Evolutionary conservation across 1,140 invertebrate genomes (phyloP), one percentile per base, ranked within the genome.

Genomic region (Drosophila kepulauana): DNA sequence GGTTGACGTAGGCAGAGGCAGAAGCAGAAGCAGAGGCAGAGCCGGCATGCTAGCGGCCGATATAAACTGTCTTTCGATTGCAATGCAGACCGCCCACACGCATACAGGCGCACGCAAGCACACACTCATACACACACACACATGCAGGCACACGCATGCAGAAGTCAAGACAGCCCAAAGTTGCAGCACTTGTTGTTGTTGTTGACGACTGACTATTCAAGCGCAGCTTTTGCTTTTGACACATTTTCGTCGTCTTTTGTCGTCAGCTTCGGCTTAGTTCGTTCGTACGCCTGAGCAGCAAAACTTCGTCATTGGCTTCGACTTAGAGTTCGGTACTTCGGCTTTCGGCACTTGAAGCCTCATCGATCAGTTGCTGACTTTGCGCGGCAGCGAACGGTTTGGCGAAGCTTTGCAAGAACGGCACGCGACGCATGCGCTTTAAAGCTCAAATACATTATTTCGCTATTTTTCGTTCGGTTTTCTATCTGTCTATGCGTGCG

Each of bases 311-410:
- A 35, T 33, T 6, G 33, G 6, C 35, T 49, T 65, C 20, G 73
- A 48, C 62, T 35, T 15, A 1, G 8, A 10, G 25, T 58, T 59
- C 25, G 8, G 3, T 13, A 15, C 45, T 15, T 15, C 45, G 52
- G 52, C 49, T 28, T 25, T 28, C 25, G 51, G 66, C 45, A 45
- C 48, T 64, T 70, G 54, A 41, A 15, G 46, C 64, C 58, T 68
- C 76, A 82, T 87, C 85, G 78, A 85, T 85, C 85, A 85, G 85
- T 88, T 88, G 85, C 78, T 89, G 75, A 72, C 81, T 85, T 77
- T 71, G 57, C 75, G 86, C 85, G 81, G 78, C 86, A 68, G 85
- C 81, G 81, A 77, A 72, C 86, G 81, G 85, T 90, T 88, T 82
- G 61, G 51, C 61, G 35, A 67, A 25, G 48, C 54, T 74, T 62